These are phyloP conservation scores for Cylindroiulus punctatus DNA, from an alignment of 2,888 invertebrate genomes.

Conservation along the genomic window DNA sequence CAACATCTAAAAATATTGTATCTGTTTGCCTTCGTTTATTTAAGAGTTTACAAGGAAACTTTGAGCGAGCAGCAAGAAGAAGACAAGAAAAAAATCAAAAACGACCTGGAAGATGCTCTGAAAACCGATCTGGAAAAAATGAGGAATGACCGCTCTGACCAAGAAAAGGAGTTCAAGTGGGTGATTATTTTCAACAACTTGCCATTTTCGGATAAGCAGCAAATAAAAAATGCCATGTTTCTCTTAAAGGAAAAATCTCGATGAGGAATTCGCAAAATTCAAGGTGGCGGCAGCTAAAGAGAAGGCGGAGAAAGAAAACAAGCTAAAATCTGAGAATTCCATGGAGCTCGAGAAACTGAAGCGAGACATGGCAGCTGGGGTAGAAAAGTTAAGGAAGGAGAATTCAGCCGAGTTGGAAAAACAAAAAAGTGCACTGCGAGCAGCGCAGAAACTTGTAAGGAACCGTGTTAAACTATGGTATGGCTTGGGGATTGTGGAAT, in stretches of 20 bases:
- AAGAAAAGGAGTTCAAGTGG: neutral
- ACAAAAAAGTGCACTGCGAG: neutral
- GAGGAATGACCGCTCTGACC: neutral
- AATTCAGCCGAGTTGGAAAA: slow-evolving; percentile 8
- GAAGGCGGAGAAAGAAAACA: neutral
- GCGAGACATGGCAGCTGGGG: neutral
- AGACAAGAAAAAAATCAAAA: neutral
- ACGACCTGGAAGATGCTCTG: neutral
- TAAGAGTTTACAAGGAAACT: neutral
- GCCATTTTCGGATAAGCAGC: neutral
- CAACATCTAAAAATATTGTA: neutral
- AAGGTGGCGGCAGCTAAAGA: neutral
- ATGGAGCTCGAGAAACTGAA: neutral
- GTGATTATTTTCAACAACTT: neutral
- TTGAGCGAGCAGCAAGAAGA: neutral
- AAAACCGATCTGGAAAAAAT: neutral
- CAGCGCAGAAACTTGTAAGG: neutral
- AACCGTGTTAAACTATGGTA: neutral
- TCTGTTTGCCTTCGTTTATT: too few relatives aligned
- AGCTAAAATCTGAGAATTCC: neutral
- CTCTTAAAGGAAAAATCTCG: neutral
- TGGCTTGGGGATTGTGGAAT: neutral
- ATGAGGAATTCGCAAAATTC: slow-evolving; percentile 3
- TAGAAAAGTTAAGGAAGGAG: neutral
- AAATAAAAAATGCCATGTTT: neutral